Conservation (phyloP, 2,797 vertebrate genomes). For the Sebastes dallii region DNA sequence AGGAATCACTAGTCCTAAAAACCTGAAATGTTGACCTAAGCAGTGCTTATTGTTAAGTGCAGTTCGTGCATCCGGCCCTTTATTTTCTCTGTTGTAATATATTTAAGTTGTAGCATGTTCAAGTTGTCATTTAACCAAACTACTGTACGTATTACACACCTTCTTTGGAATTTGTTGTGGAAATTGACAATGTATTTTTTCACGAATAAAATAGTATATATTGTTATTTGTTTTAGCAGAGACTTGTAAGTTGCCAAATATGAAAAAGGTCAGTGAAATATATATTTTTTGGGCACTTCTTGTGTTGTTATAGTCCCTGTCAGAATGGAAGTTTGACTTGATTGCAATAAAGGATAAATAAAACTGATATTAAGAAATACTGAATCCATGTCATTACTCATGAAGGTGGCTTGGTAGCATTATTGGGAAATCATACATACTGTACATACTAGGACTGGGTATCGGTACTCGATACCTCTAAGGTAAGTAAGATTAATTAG, state of each 20-base stretch:
- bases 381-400: not conserved
- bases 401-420: not conserved
- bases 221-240: constrained; percentile 52
- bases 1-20: not conserved
- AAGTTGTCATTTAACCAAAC: constrained; percentile 15
- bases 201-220: constrained; percentile 65
- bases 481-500: no score
- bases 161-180: constrained; percentile 52
- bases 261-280: constrained; percentile 48
- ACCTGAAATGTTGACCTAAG: not conserved
- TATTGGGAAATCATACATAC: not conserved
- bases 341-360: constrained; percentile 56
- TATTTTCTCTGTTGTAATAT: not conserved
- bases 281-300: constrained; percentile 66
- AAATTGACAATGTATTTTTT: constrained; percentile 72
- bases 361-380: not conserved
- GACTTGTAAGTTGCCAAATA: constrained; percentile 58
- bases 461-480: no score
- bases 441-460: no score
- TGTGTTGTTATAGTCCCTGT: constrained; percentile 50
- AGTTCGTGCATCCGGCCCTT: not conserved
- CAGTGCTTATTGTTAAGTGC: not conserved
- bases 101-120: constrained; percentile 39
- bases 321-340: constrained; percentile 49
- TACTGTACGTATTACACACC: constrained; percentile 25